Percentiles rank a stretch among this genome's conserved stretches.
Evolutionary conservation across 2,113 vertebrate genomes (phyloP).

Genomic region (Puffinus mauretanicus): DNA sequence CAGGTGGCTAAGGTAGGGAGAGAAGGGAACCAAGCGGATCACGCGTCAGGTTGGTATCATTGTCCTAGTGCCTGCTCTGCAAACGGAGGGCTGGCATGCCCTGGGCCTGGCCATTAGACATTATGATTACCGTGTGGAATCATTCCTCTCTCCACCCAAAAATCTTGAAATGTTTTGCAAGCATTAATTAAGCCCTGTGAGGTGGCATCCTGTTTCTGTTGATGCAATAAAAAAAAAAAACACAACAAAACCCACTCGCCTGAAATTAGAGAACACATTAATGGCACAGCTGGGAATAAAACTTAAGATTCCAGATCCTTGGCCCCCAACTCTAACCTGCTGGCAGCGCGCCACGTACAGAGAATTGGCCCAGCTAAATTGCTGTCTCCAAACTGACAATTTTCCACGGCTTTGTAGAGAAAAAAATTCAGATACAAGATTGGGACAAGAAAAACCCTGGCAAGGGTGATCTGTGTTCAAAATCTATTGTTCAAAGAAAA

Average conservation of each 20-base stretch:
- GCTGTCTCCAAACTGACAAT: background rate
- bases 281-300: background rate
- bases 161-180: background rate
- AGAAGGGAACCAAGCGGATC: background rate
- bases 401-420: background rate
- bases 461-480: background rate
- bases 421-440: background rate
- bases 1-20: background rate
- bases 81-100: background rate
- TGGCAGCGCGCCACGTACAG: fast-evolving
- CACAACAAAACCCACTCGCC: background rate
- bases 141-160: background rate
- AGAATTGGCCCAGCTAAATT: background rate
- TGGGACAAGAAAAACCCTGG: background rate
- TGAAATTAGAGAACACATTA: background rate
- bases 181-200: background rate
- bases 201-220: background rate
- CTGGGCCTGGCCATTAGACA: background rate
- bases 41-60: background rate
- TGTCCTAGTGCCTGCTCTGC: background rate
- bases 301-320: background rate
- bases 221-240: background rate
- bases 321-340: background rate
- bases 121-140: background rate
- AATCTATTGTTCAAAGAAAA: background rate